Base-by-base conservation (phyloP, 2,797 vertebrate genomes). In the Thamnophis elegans region DNA sequence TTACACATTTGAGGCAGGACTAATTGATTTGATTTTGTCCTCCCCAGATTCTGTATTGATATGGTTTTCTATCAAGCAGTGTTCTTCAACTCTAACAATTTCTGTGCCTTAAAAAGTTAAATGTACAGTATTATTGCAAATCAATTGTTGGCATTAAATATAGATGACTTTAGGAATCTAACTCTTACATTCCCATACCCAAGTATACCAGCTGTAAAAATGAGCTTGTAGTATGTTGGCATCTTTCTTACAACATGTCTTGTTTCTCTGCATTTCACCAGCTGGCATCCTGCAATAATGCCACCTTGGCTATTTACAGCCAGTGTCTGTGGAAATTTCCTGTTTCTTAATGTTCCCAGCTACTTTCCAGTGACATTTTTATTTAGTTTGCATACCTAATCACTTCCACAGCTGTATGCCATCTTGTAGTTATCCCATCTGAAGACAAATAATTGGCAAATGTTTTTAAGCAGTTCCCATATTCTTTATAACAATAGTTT, bases 371-470 rank as follows among this genome's bases (percentile, higher is more conserved):
- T 0, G 85, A 56, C 56, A 5, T 85, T 85, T 42, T 93, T n/a
- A 94, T 95, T 20, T 0, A 87, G 42, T 87, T 59, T 86, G 6
- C 3, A 0, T 28, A 55, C 56, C 22, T 93, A 10, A 90, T 95
- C 94, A 85, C 82, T 94, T 87, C 93, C 87, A 94, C 95, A 28
- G 5, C 94, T 92, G 94, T 28, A 88, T 88, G 22, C 89, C 62
- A 59, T 28, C 87, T 92, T 89, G 92, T 85, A 96, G 93, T 86
- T 90, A 91, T 91, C 94, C 93, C 91, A 94, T 91, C 26, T 93
- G 32, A 95, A 96, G 94, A 95, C 93, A 96, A 96, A 95, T 54
- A 95, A 93, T 5, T 88, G 93, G 92, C 93, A 96, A 95, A 93
- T 91, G 22, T 95, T 95, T 95, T 93, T 47, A 88, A 87, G 53